Conservation (phyloP, 2,113 vertebrate species). For the Rhabdomys dilectus region DNA sequence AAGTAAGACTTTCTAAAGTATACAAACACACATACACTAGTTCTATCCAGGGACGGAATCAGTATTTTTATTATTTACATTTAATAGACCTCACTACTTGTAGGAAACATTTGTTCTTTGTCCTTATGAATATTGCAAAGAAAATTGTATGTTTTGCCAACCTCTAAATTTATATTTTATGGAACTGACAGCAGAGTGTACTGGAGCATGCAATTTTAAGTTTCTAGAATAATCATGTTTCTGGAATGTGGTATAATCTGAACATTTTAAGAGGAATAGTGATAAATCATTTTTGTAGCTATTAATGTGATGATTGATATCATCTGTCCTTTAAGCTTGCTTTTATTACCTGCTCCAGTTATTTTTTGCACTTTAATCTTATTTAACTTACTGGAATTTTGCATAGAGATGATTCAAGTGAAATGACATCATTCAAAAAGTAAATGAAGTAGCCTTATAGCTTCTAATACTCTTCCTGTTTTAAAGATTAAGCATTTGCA, state of each 20-base stretch:
- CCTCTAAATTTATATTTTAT: constrained; percentile 40
- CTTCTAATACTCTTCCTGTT: neutral
- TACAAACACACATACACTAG: neutral
- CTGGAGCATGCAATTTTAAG: neutral
- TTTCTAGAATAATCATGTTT: constrained; percentile 49
- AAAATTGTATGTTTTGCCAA: constrained; percentile 6
- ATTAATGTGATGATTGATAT: constrained; percentile 23
- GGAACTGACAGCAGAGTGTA: neutral
- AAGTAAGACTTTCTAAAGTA: neutral
- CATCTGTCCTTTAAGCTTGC: neutral
- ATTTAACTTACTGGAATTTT: constrained; percentile 40
- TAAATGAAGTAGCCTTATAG: neutral
- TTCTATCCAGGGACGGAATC: constrained; percentile 20
- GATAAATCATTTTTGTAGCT: neutral
- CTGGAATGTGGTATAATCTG: neutral
- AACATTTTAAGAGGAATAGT: neutral
- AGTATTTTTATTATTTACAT: neutral
- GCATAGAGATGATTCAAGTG: neutral
- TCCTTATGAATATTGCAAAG: constrained; percentile 4
- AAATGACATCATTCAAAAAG: constrained; percentile 12
- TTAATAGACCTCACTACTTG: neutral
- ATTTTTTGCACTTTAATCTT: constrained; percentile 41
- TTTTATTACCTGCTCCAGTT: constrained; percentile 31
- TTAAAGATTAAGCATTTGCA: neutral
- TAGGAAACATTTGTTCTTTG: constrained; percentile 7